Conservation (phyloP, 2,113 vertebrate species). For the Mormyrus iriodes region DNA sequence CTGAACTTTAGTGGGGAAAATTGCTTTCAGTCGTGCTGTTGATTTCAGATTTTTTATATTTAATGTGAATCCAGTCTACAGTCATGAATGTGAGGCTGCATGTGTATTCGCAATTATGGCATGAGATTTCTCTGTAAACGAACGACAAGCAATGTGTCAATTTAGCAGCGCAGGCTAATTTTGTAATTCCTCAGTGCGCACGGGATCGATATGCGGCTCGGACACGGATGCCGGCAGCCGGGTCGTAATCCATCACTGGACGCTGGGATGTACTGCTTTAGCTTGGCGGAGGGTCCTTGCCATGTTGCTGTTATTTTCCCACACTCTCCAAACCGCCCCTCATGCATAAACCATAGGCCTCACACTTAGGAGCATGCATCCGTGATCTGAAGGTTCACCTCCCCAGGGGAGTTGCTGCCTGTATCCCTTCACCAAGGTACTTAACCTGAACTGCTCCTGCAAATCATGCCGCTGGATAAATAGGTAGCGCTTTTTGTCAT, state of each 20-base stretch:
- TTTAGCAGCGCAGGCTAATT: not conserved
- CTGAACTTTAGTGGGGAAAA: not conserved
- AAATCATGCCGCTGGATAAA: not conserved
- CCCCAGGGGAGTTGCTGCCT: not conserved
- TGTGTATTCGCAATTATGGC: not conserved
- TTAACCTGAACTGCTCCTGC: not conserved
- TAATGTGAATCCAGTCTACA: not conserved
- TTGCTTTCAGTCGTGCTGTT: not conserved
- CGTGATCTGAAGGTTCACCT: not conserved
- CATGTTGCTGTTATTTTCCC: not conserved
- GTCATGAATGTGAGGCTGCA: not conserved
- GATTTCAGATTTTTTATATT: not conserved
- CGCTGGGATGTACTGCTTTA: not conserved
- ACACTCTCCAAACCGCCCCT: not conserved
- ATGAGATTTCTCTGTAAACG: not conserved
- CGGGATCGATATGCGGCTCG: not conserved
- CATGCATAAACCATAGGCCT: not conserved
- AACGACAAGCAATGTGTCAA: not conserved
- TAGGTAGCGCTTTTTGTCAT: no score
- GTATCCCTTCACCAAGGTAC: not conserved
- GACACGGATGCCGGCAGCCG: not conserved
- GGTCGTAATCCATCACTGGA: no score
- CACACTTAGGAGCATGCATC: not conserved
- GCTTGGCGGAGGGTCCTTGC: not conserved
- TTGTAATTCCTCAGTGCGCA: not conserved